Base-by-base conservation (phyloP, 2,113 vertebrate species). In the Indicator indicator region DNA sequence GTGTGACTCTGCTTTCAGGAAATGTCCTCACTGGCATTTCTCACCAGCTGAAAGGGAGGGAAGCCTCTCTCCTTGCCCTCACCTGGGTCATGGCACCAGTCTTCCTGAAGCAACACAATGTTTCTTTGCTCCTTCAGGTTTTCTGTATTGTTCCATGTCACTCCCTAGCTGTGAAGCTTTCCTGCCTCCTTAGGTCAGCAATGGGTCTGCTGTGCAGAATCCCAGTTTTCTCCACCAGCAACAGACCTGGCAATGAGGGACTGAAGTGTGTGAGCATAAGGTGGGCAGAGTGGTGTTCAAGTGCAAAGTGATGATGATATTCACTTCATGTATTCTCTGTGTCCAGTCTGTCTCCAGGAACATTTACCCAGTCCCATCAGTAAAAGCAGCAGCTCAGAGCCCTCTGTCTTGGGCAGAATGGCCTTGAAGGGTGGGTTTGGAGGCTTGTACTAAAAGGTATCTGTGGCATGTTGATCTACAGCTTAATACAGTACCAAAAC, bases 321-420 rank as follows among this genome's bases (percentile, higher is more conserved):
- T 59, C 1, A 1, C n/a, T 36, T 32, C 0, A 0, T 74, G 0
- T 33, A 16, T 52, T 20, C 38, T 65, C 32, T 1, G 0, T 63
- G 40, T 14, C 38, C 26, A 65, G 55, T 24, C 58, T 27, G 26
- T 2, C 40, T 77, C 56, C 60, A 48, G 28, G 18, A 48, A 42
- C 40, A 67, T 69, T 23, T 59, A 65, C 8, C 42, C 38, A 59
- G 46, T 11, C 50, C 50, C 50, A 75, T 36, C 12, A 40, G 40
- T 36, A 52, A 58, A 26, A 42, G 67, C 60, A 73, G 83, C 19
- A 82, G 26, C 54, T 72, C 40, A 62, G 28, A 75, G 68, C 23
- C 28, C 23, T 67, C 59, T 30, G 14, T 46, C 44, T 21, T 24
- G 33, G 6, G 46, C n/a, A n/a, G n/a, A 67, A 55, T 0, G 16